A percentile compares a stretch with the other conserved stretches of the same genome.
Evolutionary conservation across 2,113 vertebrate species (phyloP).

Genomic region (Tragelaphus strepsiceros): DNA sequence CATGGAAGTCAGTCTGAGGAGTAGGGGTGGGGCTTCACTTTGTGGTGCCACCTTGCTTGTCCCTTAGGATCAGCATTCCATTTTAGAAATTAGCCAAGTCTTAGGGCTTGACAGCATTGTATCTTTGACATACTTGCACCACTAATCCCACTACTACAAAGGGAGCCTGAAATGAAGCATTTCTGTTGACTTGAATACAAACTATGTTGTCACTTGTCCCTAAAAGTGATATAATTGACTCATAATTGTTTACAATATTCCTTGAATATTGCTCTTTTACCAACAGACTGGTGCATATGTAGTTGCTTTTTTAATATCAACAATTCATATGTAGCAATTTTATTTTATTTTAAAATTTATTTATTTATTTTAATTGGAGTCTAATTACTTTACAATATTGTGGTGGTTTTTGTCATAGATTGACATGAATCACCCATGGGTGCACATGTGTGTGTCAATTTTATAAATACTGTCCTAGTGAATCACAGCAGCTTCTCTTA

Average conservation of each 20-base stretch:
- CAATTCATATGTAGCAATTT: slow-evolving; percentile 38
- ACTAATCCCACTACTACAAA: slow-evolving; percentile 12
- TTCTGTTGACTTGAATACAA: slow-evolving; percentile 46
- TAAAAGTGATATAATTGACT: slow-evolving; percentile 53
- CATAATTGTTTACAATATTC: slow-evolving; percentile 28
- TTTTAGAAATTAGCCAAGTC: slow-evolving; percentile 16
- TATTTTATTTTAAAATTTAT: not conserved
- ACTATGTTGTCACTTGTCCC: not conserved
- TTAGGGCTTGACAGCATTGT: not conserved
- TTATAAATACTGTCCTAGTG: not conserved
- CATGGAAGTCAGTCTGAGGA: not conserved
- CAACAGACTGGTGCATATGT: slow-evolving; percentile 36
- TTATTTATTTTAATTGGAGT: not conserved
- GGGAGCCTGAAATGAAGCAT: not conserved
- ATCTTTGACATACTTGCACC: not conserved
- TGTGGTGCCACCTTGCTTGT: not conserved
- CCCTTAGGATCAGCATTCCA: slow-evolving; percentile 14
- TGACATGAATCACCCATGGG: not conserved
- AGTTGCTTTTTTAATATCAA: slow-evolving; percentile 55
- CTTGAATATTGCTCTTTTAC: slow-evolving; percentile 38
- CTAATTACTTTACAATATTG: not conserved
- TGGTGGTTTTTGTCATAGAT: not conserved
- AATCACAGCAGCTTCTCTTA: not conserved
- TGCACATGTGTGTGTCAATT: not conserved
- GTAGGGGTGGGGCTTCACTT: not conserved